These are phyloP conservation scores for Euwallacea similis DNA, from an alignment of 1,140 invertebrate species.

Conservation along the genomic window DNA sequence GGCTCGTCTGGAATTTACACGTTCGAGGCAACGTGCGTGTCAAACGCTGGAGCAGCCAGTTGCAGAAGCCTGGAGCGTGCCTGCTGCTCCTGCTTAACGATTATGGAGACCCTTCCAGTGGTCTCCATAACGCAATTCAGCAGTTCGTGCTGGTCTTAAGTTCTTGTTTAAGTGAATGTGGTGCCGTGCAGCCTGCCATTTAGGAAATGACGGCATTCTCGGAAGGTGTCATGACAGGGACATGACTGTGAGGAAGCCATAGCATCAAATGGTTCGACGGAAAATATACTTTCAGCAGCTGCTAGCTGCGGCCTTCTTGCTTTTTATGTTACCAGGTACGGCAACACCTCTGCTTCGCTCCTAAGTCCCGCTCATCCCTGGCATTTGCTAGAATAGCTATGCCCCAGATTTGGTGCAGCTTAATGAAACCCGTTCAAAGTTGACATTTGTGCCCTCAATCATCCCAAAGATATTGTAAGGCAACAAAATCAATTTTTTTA, in stretches of 20 bases:
- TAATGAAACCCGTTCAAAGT: not conserved
- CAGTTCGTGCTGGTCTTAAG: not conserved
- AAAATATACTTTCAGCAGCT: constrained; percentile 14
- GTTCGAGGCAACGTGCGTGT: constrained; percentile 18
- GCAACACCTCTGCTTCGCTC: not conserved
- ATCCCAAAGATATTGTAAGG: not conserved
- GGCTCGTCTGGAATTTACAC: constrained; percentile 3
- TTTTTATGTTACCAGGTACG: constrained; percentile 20
- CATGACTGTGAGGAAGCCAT: not conserved
- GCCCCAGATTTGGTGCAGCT: not conserved
- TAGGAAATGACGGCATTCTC: constrained; percentile 13
- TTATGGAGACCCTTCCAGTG: constrained; percentile 5
- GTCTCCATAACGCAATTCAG: not conserved
- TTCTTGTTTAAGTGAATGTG: not conserved
- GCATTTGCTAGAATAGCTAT: not conserved
- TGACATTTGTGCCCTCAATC: not conserved
- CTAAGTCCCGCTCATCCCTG: not conserved
- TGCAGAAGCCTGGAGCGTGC: constrained; percentile 5
- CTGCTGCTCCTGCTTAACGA: constrained; percentile 8
- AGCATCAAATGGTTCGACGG: constrained; percentile 5
- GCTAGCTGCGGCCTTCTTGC: constrained; percentile 13
- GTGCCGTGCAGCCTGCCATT: constrained; percentile 5
- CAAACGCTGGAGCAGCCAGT: constrained; percentile 16
- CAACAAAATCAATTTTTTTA: not conserved
- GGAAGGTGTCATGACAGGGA: constrained; percentile 7